Conservation (phyloP, 2,888 invertebrate genomes). For the Thera britannica region DNA sequence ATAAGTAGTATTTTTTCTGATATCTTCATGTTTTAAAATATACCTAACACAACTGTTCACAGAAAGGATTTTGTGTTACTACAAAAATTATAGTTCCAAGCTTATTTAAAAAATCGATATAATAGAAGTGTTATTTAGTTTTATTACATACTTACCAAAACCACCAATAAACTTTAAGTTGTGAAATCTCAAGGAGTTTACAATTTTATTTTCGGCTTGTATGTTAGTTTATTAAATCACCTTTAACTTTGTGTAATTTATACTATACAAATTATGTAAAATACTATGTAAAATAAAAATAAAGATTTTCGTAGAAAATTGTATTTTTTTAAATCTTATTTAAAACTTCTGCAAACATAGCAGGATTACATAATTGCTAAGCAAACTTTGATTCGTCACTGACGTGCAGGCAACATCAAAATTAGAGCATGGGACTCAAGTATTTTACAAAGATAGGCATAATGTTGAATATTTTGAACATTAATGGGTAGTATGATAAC, state of each 20-base stretch:
- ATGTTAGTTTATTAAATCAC: constrained; percentile 67
- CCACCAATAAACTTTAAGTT: constrained; percentile 44
- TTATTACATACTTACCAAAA: background rate
- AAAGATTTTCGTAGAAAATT: constrained; percentile 79
- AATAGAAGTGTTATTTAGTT: background rate
- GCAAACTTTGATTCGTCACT: constrained; percentile 24
- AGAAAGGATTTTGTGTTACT: too few species aligned
- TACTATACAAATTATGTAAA: constrained; percentile 35
- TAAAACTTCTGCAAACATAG: constrained; percentile 13
- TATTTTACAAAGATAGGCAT: too few species aligned
- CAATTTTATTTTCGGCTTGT: constrained; percentile 59
- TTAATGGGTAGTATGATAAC: too few species aligned
- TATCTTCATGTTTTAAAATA: background rate
- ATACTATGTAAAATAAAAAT: constrained; percentile 74
- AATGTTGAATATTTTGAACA: too few species aligned
- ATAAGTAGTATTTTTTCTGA: background rate
- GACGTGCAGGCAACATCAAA: background rate
- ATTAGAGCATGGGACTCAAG: too few species aligned
- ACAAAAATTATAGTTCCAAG: too few species aligned
- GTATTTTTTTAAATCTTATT: constrained; percentile 54
- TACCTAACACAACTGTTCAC: too few species aligned
- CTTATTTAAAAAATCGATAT: background rate
- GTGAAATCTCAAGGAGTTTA: constrained; percentile 63
- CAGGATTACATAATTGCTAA: constrained; percentile 32
- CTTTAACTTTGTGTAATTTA: constrained; percentile 72